Evolutionary conservation across 1,140 invertebrate species (phyloP).

Genomic region (Drosophila pseudoobscura): DNA sequence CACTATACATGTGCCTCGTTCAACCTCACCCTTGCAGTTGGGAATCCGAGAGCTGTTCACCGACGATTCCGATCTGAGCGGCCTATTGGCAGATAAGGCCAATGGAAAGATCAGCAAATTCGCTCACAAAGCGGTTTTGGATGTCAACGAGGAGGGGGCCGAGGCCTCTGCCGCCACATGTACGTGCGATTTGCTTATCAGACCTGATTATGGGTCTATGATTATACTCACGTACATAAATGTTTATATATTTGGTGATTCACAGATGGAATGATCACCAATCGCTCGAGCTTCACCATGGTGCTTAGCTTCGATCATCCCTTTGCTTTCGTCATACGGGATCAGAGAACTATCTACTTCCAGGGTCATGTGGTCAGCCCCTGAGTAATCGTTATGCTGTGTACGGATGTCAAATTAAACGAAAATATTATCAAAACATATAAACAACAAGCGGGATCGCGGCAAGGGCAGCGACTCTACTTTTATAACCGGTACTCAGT

Average conservation of each 20-base stretch:
- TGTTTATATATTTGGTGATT: slow-evolving; percentile 3
- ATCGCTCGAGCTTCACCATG: slow-evolving; percentile 13
- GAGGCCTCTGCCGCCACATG: slow-evolving; percentile 84
- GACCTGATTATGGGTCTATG: neutral
- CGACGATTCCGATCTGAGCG: slow-evolving; percentile 85
- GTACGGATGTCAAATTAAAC: too few relatives aligned
- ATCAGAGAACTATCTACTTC: slow-evolving; percentile 19
- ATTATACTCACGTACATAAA: neutral
- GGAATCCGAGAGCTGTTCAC: slow-evolving; percentile 86
- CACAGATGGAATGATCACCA: slow-evolving; percentile 10
- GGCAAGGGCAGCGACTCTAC: too few relatives aligned
- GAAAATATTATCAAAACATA: too few relatives aligned
- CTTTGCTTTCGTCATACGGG: slow-evolving; percentile 55
- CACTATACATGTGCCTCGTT: neutral
- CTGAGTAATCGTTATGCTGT: neutral
- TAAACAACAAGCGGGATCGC: too few relatives aligned
- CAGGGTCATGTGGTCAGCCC: slow-evolving; percentile 28
- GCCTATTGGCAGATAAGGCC: slow-evolving; percentile 84
- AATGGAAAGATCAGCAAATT: slow-evolving; percentile 84
- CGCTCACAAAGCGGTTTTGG: slow-evolving; percentile 85
- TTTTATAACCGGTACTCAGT: too few relatives aligned
- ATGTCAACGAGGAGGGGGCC: slow-evolving; percentile 86
- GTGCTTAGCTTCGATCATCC: slow-evolving; percentile 62
- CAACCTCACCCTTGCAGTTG: slow-evolving; percentile 79
- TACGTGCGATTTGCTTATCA: slow-evolving; percentile 35